phyloP scores from a whole-genome alignment of 2,888 invertebrate species.

The Cryptops parisi region DNA sequence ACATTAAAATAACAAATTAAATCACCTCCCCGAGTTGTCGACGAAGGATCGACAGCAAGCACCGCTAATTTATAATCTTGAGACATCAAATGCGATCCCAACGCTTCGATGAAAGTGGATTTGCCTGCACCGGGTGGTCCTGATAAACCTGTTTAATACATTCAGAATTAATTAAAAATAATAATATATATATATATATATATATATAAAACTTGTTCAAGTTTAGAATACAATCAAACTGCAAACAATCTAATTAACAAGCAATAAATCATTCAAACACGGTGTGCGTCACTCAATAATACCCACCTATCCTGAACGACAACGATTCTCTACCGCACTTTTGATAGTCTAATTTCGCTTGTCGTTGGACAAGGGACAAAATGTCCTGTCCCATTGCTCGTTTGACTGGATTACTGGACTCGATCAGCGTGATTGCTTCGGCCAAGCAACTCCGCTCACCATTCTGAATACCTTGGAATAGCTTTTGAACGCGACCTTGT shows the following conservation, averaged over 20 bases:
- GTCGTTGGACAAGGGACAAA: slow-evolving; percentile 27
- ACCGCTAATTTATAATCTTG: slow-evolving; percentile 38
- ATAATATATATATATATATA: neutral
- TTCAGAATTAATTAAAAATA: slow-evolving; percentile 18
- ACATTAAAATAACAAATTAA: no score
- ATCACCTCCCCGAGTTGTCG: slow-evolving; percentile 39
- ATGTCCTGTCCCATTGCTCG: slow-evolving; percentile 32
- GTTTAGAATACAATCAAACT: no score
- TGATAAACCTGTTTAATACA: slow-evolving; percentile 40
- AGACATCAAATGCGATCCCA: slow-evolving; percentile 38
- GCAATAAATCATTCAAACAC: no score
- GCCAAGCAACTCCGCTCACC: slow-evolving; percentile 34
- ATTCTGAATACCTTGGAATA: slow-evolving; percentile 17
- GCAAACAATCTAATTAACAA: no score
- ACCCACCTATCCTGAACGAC: slow-evolving; percentile 32
- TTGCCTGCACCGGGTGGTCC: slow-evolving; percentile 48
- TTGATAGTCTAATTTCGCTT: slow-evolving; percentile 21
- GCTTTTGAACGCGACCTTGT: no score
- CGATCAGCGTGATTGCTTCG: slow-evolving; percentile 36
- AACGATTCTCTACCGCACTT: slow-evolving; percentile 21
- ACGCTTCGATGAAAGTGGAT: slow-evolving; percentile 43
- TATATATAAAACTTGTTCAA: slow-evolving; percentile 1
- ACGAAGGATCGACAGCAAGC: slow-evolving; percentile 44
- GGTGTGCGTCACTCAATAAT: neutral
- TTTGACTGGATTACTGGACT: slow-evolving; percentile 33